Base-by-base conservation (phyloP, 1,140 invertebrate genomes). In the Dermatophagoides farinae region DNA sequence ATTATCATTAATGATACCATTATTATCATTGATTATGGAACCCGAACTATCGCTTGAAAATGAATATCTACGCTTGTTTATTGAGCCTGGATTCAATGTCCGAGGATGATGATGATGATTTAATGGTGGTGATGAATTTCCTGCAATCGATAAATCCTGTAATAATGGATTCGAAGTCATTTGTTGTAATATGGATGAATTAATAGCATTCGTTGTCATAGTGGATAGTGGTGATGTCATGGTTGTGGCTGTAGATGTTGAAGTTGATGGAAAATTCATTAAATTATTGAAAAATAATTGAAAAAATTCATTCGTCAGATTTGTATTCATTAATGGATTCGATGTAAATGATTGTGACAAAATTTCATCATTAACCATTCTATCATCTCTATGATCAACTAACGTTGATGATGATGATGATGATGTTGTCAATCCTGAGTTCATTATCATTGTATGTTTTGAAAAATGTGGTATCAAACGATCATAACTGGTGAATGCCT, bases 381-480 rank as follows among this genome's bases (percentile, higher is more conserved):
- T 65, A 82, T 77, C 64, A 83, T 10, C 41, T 10, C 43, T 2
- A 20, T 5, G 10, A 5, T 44, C 18, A 20, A 18, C 41, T 43
- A 11, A 4, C 11, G 41, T 43, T 43, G 41, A 6, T 43, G 41
- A 6, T 43, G 41, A 5, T 43, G 41, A 5, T 2, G 41, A 5
- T 43, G 41, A 43, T 43, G 41, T 6, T 43, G 2, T 43, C n/a
- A 18, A 6, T 43, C 12, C n/a, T 43, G 78, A 80, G 65, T 82
- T 76, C 64, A 84, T 71, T 65, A 83, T 71, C 60, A 82, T 78
- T 70, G 84, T 67, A 66, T 75, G 74, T 63, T 73, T 74, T 12
- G 68, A 63, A n/a, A 74, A 66, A 62, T 76, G 74, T 18, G 68
- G 64, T 40, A 69, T 62, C n/a, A 76, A 65, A 25, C 72, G 66